These are phyloP conservation scores for Astyanax mexicanus DNA, from an alignment of 2,797 vertebrate species.

Conservation along the genomic window DNA sequence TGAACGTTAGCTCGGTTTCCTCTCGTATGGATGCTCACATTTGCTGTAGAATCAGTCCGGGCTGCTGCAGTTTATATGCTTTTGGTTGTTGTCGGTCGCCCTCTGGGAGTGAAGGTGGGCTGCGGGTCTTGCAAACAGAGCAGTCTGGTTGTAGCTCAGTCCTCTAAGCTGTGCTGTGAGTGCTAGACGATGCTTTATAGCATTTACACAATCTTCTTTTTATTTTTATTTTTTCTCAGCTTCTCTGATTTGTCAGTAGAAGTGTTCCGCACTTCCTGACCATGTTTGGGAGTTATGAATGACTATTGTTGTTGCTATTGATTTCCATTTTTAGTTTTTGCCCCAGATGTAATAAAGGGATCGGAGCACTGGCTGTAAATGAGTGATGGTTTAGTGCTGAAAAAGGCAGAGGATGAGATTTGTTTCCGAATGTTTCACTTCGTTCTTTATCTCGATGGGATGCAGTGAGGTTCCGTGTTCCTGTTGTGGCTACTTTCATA, in stretches of 20 bases:
- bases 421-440: conserved; percentile 55
- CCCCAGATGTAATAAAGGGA: conserved; percentile 84
- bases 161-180: neutral
- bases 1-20: too few relatives aligned
- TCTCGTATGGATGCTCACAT: too few relatives aligned
- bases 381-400: neutral
- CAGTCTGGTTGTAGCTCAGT: neutral
- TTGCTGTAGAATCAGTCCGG: too few relatives aligned
- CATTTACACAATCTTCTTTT: neutral
- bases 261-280: conserved; percentile 22
- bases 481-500: conserved; percentile 73
- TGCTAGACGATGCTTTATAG: neutral
- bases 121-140: neutral
- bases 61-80: too few relatives aligned
- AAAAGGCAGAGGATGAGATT: neutral
- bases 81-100: too few relatives aligned
- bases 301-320: too few relatives aligned
- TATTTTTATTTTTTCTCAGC: neutral
- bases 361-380: conserved; percentile 84
- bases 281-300: conserved; percentile 18
- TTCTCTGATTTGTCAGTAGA: conserved; percentile 5
- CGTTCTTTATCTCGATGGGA: conserved; percentile 64
- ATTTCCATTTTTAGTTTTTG: conserved; percentile 28
- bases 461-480: conserved; percentile 71
- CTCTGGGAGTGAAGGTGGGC: too few relatives aligned